These are phyloP conservation scores for Leucoraja ocellata DNA, from an alignment of 2,797 vertebrate species.

Conservation along the genomic window DNA sequence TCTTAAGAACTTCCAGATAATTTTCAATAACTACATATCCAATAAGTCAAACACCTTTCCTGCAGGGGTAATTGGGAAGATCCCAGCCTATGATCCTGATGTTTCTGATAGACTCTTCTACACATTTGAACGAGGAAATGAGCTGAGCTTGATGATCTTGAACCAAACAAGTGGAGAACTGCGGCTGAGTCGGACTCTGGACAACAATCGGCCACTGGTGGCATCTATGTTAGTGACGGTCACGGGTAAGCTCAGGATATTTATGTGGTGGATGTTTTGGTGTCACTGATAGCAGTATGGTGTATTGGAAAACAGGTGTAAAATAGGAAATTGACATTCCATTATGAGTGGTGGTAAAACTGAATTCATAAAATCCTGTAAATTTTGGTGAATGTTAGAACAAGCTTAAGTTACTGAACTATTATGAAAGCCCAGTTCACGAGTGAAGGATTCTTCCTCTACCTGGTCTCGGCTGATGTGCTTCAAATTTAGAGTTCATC, in stretches of 20 bases:
- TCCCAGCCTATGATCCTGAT: constrained; percentile 91
- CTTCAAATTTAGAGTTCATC: not conserved
- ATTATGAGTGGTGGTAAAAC: not conserved
- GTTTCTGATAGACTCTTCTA: constrained; percentile 88
- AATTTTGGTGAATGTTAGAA: not conserved
- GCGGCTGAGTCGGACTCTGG: constrained; percentile 87
- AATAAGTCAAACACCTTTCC: constrained; percentile 95
- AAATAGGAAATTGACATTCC: not conserved
- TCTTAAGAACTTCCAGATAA: constrained; percentile 91
- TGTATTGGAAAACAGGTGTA: not conserved
- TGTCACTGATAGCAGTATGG: not conserved
- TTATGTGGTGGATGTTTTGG: not conserved
- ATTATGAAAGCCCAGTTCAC: not conserved
- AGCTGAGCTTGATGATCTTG: constrained; percentile 86
- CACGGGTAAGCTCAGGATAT: constrained; percentile 75
- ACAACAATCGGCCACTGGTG: constrained; percentile 93
- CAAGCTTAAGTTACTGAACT: not conserved
- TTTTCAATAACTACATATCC: constrained; percentile 97
- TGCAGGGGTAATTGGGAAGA: constrained; percentile 81
- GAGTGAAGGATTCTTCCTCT: not conserved
- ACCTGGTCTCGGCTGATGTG: not conserved
- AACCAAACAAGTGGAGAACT: constrained; percentile 94
- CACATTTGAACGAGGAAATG: constrained; percentile 88
- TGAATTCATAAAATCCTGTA: not conserved
- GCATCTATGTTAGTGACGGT: constrained; percentile 94